These are phyloP conservation scores for Procambarus virginalis DNA, from an alignment of 1,140 invertebrate genomes.

Conservation along the genomic window DNA sequence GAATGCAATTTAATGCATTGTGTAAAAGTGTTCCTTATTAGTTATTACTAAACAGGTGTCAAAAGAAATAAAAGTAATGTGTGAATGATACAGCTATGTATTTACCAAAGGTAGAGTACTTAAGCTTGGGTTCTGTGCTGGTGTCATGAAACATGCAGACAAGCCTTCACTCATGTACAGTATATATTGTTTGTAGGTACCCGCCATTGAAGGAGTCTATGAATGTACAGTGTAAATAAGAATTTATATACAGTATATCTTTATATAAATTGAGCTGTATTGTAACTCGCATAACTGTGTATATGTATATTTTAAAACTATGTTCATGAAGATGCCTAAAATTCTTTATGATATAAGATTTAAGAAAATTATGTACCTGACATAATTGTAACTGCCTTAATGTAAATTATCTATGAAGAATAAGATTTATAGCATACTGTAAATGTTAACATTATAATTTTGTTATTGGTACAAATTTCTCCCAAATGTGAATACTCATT, in stretches of 20 bases:
- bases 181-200: not conserved
- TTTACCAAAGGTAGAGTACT: slow-evolving; percentile 6
- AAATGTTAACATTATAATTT: not conserved
- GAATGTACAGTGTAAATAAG: slow-evolving; percentile 30
- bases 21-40: not conserved
- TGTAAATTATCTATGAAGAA: not conserved
- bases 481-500: slow-evolving; percentile 1
- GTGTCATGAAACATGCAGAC: not conserved
- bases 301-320: not conserved
- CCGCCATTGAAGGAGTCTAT: not conserved
- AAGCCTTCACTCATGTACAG: not conserved
- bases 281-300: not conserved
- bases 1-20: not conserved
- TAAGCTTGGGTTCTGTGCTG: not conserved
- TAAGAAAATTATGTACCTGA: slow-evolving; percentile 30
- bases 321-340: not conserved
- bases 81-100: not conserved
- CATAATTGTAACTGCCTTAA: slow-evolving; percentile 18
- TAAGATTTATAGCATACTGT: not conserved
- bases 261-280: not conserved
- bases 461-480: slow-evolving; percentile 5
- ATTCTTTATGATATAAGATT: not conserved
- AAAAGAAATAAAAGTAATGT: not conserved
- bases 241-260: slow-evolving; percentile 24
- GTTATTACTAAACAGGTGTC: too few relatives aligned